Percentiles rank a stretch among this genome's conserved stretches.
These are phyloP conservation scores for Caerostris darwini DNA, from an alignment of 1,140 invertebrate species.

Conservation along the genomic window DNA sequence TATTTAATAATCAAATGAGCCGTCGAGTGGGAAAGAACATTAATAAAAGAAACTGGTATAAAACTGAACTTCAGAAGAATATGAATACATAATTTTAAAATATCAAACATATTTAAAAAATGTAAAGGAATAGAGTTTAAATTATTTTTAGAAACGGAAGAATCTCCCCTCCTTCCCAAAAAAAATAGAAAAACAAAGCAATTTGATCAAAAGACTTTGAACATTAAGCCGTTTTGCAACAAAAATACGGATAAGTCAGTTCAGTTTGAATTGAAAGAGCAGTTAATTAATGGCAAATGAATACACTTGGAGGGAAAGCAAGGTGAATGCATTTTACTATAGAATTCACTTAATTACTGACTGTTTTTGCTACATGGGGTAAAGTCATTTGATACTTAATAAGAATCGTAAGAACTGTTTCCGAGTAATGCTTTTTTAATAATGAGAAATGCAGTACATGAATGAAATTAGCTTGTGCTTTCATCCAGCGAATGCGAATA, in stretches of 20 bases:
- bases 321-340: not conserved
- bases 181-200: no score
- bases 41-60: no score
- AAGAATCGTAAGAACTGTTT: not conserved
- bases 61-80: no score
- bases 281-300: slow-evolving; percentile 3
- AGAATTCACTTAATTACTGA: not conserved
- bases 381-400: not conserved
- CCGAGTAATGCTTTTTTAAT: not conserved
- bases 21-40: no score
- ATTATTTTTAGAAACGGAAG: no score
- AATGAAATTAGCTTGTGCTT: not conserved
- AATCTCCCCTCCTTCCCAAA: no score
- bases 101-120: no score
- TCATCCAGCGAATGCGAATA: not conserved
- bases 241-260: no score
- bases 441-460: not conserved
- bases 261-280: not conserved
- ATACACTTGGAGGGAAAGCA: not conserved
- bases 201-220: no score
- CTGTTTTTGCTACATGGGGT: not conserved
- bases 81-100: no score
- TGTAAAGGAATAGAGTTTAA: no score
- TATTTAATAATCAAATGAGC: no score
- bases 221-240: not conserved